Base-by-base conservation (phyloP, 1,140 invertebrate genomes). In the Neelides sp. region DNA sequence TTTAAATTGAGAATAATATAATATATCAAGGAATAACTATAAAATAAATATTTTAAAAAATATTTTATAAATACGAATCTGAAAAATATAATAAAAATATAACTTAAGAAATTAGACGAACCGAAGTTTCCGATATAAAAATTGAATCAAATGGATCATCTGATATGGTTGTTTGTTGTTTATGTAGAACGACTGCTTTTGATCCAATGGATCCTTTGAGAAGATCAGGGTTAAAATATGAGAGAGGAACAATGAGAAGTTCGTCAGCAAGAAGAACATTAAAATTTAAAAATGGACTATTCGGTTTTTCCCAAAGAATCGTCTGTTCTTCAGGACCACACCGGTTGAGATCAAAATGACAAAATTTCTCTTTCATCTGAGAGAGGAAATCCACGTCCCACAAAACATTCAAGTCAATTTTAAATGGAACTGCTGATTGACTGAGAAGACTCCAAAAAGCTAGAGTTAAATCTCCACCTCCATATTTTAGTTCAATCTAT, bases 111-210 rank as follows among this genome's bases (percentile, higher is more conserved):
- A 24, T n/a, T 30, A 4, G 42, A 64, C 75, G 78, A 66, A 83
- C 77, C 51, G 84, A 83, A 1, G 87, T 91, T 72, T 91, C 87
- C 61, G 84, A 72, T 3, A 96, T 69, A 65, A 90, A 96, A 65
- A 84, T 82, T 40, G 87, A 85, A 75, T 95, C 91, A 66, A 90
- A 86, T 8, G 89, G 89, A 71, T 96, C 92, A 69, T 92, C 85
- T 3, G 87, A 77, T 41, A 88, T 84, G 23, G 75, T 73, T 51
- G 79, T 79, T 35, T 80, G 71, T 58, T 76, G 79, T 62, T 89
- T 81, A 32, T 80, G 78, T 4, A 52, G 36, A 15, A 79, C 78
- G 4, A 54, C 55, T 20, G 64, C 67, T 61, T 85, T 85, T 0
- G 64, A 64, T 3, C 85, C 88, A 2, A 85, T 89, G 3, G 94